A percentile compares a stretch with the other conserved stretches of the same genome.
Evolutionary conservation across 2,888 invertebrate species (phyloP).

Genomic region (Polyommatus iphigenia): DNA sequence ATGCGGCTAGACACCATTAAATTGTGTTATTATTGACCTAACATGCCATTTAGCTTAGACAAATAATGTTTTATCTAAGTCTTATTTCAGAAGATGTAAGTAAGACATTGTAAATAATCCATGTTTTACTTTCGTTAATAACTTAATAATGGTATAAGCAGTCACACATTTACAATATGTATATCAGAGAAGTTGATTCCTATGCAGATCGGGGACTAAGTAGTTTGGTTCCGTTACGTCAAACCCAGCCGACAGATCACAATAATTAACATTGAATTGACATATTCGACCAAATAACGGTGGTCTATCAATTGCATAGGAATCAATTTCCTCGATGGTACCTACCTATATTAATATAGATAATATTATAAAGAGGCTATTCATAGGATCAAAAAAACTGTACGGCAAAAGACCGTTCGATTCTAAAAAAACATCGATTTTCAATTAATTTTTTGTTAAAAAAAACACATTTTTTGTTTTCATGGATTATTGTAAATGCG

Average conservation of each 20-base stretch:
- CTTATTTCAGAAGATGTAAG: neutral
- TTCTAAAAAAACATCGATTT: neutral
- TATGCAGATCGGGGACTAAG: too few relatives aligned
- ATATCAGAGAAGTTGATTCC: too few relatives aligned
- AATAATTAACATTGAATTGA: too few relatives aligned
- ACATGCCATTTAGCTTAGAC: slow-evolving; percentile 23
- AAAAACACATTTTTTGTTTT: neutral
- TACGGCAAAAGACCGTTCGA: neutral
- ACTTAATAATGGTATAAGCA: neutral
- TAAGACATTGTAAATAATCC: slow-evolving; percentile 25
- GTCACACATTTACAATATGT: slow-evolving; percentile 3
- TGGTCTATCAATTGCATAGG: too few relatives aligned
- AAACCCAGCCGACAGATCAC: too few relatives aligned
- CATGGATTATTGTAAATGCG: slow-evolving; percentile 32
- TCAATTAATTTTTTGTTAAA: neutral
- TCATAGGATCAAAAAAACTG: neutral
- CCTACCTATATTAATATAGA: too few relatives aligned
- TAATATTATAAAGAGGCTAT: neutral
- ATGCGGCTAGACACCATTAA: neutral
- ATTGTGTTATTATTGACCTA: slow-evolving; percentile 10
- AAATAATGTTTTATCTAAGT: neutral
- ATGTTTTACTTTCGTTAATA: slow-evolving; percentile 18
- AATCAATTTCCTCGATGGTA: too few relatives aligned
- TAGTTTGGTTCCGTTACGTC: too few relatives aligned
- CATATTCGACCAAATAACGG: too few relatives aligned